phyloP scores from a whole-genome alignment of 2,113 vertebrate genomes.

The Brachypodius melanocephalos region DNA sequence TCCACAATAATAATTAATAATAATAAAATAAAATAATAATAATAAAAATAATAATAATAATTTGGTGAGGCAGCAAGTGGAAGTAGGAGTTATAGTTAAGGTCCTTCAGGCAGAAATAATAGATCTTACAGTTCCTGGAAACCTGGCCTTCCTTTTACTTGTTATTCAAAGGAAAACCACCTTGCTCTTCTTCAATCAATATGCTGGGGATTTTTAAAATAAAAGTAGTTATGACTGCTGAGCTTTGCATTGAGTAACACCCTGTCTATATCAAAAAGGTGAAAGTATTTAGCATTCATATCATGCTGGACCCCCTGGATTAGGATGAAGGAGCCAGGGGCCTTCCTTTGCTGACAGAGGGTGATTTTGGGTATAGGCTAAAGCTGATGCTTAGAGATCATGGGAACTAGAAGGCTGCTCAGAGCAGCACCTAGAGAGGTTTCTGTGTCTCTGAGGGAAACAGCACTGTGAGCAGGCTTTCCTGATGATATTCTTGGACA shows the following conservation, averaged over 20 bases:
- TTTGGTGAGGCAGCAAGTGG: background rate
- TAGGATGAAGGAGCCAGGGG: background rate
- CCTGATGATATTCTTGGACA: background rate
- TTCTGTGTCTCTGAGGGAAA: background rate
- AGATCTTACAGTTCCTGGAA: background rate
- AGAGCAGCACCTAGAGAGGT: background rate
- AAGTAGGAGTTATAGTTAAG: background rate
- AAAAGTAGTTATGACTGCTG: background rate
- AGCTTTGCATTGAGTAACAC: background rate
- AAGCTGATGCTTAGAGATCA: background rate
- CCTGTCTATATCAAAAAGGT: fast-evolving
- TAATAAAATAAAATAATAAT: background rate
- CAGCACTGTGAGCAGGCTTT: background rate
- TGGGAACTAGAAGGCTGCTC: background rate
- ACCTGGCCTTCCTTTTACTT: background rate
- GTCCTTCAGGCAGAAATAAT: background rate
- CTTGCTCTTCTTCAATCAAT: background rate
- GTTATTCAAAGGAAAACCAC: background rate
- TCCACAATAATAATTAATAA: background rate
- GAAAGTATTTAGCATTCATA: background rate
- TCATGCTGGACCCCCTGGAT: fast-evolving
- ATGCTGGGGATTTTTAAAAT: background rate
- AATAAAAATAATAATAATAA: background rate
- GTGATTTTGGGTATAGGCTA: background rate
- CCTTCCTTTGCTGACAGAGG: background rate